phyloP scores from a whole-genome alignment of 2,113 vertebrate genomes.

The Capra hircus region DNA sequence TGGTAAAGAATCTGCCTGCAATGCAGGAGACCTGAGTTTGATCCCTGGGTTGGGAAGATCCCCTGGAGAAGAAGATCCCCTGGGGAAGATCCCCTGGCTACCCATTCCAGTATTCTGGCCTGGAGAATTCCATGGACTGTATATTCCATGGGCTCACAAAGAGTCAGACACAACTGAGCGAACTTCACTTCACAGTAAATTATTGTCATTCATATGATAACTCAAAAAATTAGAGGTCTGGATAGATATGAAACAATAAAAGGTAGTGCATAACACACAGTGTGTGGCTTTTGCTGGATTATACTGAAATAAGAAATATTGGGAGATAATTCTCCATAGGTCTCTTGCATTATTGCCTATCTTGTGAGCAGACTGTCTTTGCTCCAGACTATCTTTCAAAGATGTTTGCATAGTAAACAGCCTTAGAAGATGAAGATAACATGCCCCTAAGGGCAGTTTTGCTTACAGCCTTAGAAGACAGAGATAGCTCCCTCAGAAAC shows the following conservation, averaged over 20 bases:
- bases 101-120: background rate
- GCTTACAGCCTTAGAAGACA: background rate
- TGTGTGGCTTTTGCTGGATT: background rate
- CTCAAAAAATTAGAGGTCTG: background rate
- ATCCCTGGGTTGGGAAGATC: background rate
- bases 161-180: fast-evolving
- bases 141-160: background rate
- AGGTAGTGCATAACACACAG: background rate
- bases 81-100: background rate
- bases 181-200: background rate
- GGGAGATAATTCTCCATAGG: background rate
- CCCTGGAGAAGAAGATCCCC: background rate
- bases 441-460: background rate
- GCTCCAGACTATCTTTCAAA: background rate
- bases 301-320: background rate
- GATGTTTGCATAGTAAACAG: background rate
- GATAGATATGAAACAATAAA: background rate
- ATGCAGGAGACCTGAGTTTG: background rate
- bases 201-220: background rate
- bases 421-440: background rate
- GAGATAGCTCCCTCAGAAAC: background rate
- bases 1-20: background rate
- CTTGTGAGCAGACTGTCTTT: background rate
- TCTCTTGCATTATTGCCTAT: background rate
- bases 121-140: background rate